Base-by-base conservation (phyloP, 53 echinoderm and acorn worm genomes). In the Henricia sp. region DNA sequence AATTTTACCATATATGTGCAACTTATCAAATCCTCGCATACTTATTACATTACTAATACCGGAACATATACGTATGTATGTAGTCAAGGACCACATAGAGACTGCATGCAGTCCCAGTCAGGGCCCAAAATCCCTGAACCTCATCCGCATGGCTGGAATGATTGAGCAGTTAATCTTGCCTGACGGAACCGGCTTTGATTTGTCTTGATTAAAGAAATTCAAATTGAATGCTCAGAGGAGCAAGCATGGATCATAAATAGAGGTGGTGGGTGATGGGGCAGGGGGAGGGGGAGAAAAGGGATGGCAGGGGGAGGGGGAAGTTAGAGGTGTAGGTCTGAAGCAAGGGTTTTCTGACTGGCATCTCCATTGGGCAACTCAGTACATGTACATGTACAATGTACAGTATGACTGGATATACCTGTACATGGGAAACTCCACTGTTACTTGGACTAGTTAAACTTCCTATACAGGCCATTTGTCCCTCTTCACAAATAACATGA, bases 101-200 rank as follows among this genome's bases (percentile, higher is more conserved):
- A 48, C 16, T 48, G 48, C 9, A 48, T 48, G 9, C 48, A 48
- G n/a, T n/a, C n/a, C n/a, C n/a, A n/a, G n/a, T n/a, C n/a, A n/a
- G n/a, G n/a, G n/a, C n/a, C n/a, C n/a, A 48, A 48, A 9, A 48
- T 48, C 48, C 16, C 48, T 48, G 48, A 16, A 27, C 16, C 2
- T 35, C 73, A 53, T 54, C 14, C 2, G 73, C 2, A 36, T 8
- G 43, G 50, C 36, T n/a, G n/a, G 80, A 64, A 20, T 80, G 80
- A 80, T 80, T 37, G 64, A 80, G 80, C 32, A 23, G 64, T 33
- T 80, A 80, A 80, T 80, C 64, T 80, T 34, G 33, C 63, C 80
- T 30, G 65, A 63, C 48, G 42, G 64, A 80, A 50, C 63, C 80
- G 34, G 48, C 80, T 80, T 80, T 80, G 80, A 80, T 80, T 80